Evolutionary conservation across 2,797 vertebrate genomes (phyloP).

Genomic region (Pangasius macronema): DNA sequence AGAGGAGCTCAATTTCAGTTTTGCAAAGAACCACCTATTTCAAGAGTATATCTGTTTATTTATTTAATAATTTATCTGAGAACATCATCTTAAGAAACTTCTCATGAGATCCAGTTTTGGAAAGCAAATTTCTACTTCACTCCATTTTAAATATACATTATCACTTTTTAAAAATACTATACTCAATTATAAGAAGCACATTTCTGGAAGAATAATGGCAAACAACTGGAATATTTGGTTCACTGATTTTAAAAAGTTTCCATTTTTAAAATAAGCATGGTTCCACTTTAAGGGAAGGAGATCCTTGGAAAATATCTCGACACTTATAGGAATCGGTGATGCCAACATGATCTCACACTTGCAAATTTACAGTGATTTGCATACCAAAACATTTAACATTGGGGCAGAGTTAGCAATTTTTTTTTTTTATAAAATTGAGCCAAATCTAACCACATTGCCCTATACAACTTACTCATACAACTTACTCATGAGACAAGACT

Average conservation of each 20-base stretch:
- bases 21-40: neutral
- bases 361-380: neutral
- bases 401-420: neutral
- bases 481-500: too few species aligned
- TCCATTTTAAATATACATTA: neutral
- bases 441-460: too few species aligned
- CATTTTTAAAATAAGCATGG: too few species aligned
- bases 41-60: neutral
- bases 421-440: too few species aligned
- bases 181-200: neutral
- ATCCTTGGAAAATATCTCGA: too few species aligned
- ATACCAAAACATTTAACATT: neutral
- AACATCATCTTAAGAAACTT: neutral
- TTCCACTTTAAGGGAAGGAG: too few species aligned
- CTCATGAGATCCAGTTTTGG: neutral
- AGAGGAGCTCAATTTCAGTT: neutral
- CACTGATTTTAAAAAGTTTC: too few species aligned
- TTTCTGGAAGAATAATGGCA: neutral
- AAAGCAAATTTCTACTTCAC: neutral
- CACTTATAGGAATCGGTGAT: neutral
- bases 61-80: neutral
- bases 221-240: neutral
- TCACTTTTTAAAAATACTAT: neutral
- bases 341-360: neutral
- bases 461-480: too few species aligned